Evolutionary conservation across 2,797 vertebrate species (phyloP), one percentile per base, ranked within the genome.

Genomic region (Catharus ustulatus): DNA sequence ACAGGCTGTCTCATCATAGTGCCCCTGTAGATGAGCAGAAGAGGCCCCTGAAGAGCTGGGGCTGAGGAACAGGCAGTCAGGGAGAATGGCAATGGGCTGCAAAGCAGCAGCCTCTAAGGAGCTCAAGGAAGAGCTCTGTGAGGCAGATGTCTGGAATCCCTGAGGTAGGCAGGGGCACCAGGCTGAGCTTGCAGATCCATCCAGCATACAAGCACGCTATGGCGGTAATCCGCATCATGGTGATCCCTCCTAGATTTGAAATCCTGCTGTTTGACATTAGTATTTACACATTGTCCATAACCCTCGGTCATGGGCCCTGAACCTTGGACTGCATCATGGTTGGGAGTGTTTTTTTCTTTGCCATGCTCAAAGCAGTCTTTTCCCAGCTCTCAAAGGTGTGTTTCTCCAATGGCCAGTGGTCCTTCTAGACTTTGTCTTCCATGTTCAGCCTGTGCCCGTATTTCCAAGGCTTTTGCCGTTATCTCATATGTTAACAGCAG

Each of bases 381-480:
- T 73, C 21, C 16, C 46, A 67, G 15, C 4, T 57, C 32, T 66
- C 30, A 38, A 59, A 20, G 15, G 4, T 59, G 15, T 3, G 0
- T 16, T 72, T 81, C 48, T 61, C 20, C 45, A 46, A 20, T 10
- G 36, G 34, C 46, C 15, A 36, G 20, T 48, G 42, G 6, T 48
- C 14, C 26, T 68, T 45, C 26, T 3, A 69, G 26, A 52, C 72
- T 14, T 49, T 22, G 19, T 21, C 1, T 20, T 64, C 63, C 73
- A 27, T 27, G 19, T 74, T 71, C 73, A 88, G n/a, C 17, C 32
- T 76, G 14, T 0, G 0, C 10, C 19, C 0, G 0, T 36, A 23
- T 77, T 88, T 74, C 71, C 52, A 71, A 68, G 42, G 45, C 29
- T 52, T 90, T 52, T 4, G 0, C 18, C 84, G 49, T 36, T 69